Evolutionary conservation across 1,140 invertebrate species (phyloP).

Genomic region (Drosophila watanabei): DNA sequence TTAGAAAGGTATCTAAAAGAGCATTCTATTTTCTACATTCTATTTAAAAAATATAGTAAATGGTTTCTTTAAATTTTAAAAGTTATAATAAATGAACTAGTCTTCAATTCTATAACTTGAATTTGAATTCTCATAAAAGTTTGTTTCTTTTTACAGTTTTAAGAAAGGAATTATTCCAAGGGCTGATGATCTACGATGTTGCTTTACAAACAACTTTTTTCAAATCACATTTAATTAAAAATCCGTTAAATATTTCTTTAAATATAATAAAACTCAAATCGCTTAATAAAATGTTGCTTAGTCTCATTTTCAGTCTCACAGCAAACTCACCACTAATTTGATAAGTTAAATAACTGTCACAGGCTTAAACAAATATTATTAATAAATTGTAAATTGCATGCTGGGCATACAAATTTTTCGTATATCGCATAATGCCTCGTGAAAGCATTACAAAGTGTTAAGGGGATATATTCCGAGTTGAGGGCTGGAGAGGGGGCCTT

Average conservation of each 20-base stretch:
- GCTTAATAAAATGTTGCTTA: neutral
- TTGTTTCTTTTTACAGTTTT: no score
- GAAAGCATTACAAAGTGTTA: conserved; percentile 49
- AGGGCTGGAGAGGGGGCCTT: neutral
- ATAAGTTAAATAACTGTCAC: conserved; percentile 23
- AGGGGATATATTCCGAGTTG: conserved; percentile 23
- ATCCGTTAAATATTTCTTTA: neutral
- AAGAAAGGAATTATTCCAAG: neutral
- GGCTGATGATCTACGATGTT: no score
- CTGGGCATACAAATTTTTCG: conserved; percentile 25
- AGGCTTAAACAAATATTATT: conserved; percentile 12
- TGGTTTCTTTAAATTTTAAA: no score
- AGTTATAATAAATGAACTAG: neutral
- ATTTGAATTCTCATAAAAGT: neutral
- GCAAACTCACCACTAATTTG: conserved; percentile 26
- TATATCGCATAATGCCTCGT: conserved; percentile 28
- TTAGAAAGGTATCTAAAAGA: no score
- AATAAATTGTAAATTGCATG: conserved; percentile 36
- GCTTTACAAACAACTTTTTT: no score
- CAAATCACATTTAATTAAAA: no score
- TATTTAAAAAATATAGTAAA: no score
- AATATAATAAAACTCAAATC: neutral
- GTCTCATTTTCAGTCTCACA: neutral
- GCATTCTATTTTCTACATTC: no score
- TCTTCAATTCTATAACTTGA: neutral